Evolutionary conservation across 2,113 vertebrate genomes (phyloP).

Genomic region (Calypte anna): DNA sequence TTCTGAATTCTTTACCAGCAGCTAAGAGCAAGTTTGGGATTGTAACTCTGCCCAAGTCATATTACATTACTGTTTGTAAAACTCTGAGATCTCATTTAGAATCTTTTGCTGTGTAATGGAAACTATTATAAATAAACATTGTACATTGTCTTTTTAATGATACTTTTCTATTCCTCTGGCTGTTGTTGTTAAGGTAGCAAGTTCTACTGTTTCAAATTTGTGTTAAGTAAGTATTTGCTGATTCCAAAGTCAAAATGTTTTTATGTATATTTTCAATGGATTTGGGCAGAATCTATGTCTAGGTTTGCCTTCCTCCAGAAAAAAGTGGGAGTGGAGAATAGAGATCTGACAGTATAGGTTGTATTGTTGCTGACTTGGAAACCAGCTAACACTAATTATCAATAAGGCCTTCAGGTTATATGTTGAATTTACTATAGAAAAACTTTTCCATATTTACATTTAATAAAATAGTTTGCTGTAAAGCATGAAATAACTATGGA

Average conservation of each 20-base stretch:
- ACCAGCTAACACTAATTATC: background rate
- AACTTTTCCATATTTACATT: background rate
- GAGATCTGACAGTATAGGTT: background rate
- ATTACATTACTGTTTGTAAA: conserved; percentile 18
- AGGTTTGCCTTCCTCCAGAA: background rate
- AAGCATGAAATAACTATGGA: background rate
- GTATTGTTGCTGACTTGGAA: background rate
- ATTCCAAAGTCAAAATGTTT: background rate
- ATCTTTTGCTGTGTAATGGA: conserved; percentile 8
- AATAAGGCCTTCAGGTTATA: background rate
- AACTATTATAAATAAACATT: conserved; percentile 37
- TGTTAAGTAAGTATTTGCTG: background rate
- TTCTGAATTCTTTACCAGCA: background rate
- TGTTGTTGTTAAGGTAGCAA: background rate
- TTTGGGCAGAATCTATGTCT: background rate
- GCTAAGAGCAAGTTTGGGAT: background rate
- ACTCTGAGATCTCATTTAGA: background rate
- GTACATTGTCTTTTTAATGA: background rate
- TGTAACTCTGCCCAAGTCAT: background rate
- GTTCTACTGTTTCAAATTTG: background rate
- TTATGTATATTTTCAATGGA: background rate
- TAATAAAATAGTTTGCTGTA: background rate
- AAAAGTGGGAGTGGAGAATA: background rate
- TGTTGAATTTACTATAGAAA: background rate
- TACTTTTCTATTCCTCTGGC: background rate